Conservation (phyloP, 1,140 invertebrate genomes). For the Epicauta chinensis region DNA sequence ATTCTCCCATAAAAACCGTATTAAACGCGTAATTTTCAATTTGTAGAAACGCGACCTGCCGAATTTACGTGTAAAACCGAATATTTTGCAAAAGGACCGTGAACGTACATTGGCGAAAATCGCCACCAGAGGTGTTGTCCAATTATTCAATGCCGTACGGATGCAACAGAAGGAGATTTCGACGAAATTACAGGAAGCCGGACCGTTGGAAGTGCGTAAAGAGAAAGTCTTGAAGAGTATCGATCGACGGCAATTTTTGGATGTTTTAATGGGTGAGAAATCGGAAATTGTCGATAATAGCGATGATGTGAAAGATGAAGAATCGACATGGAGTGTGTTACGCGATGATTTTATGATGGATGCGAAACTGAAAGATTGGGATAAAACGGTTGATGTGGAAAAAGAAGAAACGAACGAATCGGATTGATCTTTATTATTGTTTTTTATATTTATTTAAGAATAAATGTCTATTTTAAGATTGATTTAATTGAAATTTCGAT, state of each 20-base stretch:
- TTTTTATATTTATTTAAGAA: too few species aligned
- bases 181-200: constrained; percentile 63
- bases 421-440: constrained; percentile 11
- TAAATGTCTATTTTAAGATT: too few species aligned
- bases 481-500: too few species aligned
- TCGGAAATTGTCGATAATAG: constrained; percentile 51
- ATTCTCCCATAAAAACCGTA: not conserved
- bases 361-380: constrained; percentile 86
- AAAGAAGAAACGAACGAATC: constrained; percentile 28
- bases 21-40: constrained; percentile 18
- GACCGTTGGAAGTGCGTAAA: constrained; percentile 70
- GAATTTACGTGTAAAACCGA: constrained; percentile 67
- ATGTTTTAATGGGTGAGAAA: constrained; percentile 72
- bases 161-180: constrained; percentile 76
- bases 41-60: constrained; percentile 56
- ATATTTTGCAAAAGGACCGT: constrained; percentile 61
- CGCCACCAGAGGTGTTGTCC: constrained; percentile 85
- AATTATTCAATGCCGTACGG: constrained; percentile 85
- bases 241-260: constrained; percentile 75
- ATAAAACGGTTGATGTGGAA: constrained; percentile 57
- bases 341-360: constrained; percentile 82
- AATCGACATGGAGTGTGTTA: constrained; percentile 50
- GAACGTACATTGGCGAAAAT: constrained; percentile 74
- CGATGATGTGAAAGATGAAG: constrained; percentile 42
- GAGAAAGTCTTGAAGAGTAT: constrained; percentile 77